A percentile compares a stretch with the other conserved stretches of the same genome.
Conservation (phyloP, 2,797 vertebrate species). For the Periophthalmus magnuspinnatus region DNA sequence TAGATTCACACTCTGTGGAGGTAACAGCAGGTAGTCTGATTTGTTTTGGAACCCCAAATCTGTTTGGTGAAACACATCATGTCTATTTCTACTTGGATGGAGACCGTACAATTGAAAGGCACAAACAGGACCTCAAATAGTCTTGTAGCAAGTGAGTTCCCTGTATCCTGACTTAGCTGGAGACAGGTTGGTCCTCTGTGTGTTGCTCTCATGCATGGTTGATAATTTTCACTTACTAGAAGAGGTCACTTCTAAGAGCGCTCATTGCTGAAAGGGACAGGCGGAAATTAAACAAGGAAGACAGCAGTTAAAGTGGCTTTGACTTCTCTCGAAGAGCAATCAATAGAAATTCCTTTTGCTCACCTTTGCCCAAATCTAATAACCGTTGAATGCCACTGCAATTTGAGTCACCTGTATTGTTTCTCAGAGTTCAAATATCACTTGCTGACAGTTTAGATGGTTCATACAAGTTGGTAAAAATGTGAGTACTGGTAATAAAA, state of each 20-base stretch:
- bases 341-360: slow-evolving; percentile 47
- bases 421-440: slow-evolving; percentile 3
- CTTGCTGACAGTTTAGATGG: neutral
- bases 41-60: slow-evolving; percentile 39
- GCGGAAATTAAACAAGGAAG: slow-evolving; percentile 54
- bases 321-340: slow-evolving; percentile 56
- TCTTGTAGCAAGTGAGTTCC: slow-evolving; percentile 3
- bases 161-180: neutral
- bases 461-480: neutral
- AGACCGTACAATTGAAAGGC: neutral
- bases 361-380: slow-evolving; percentile 31
- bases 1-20: slow-evolving; percentile 21
- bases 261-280: slow-evolving; percentile 57
- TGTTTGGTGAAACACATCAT: slow-evolving; percentile 32
- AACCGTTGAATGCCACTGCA: slow-evolving; percentile 28
- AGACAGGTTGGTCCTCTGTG: slow-evolving; percentile 28
- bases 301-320: slow-evolving; percentile 51
- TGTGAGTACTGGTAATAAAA: neutral
- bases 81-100: slow-evolving; percentile 16
- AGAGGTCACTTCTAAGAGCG: slow-evolving; percentile 63
- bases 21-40: slow-evolving; percentile 24
- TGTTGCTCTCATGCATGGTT: slow-evolving; percentile 38
- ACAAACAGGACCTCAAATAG: slow-evolving; percentile 1
- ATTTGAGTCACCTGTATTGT: slow-evolving; percentile 5
- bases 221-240: slow-evolving; percentile 64